These are phyloP conservation scores for Ardeotis arabs DNA, from an alignment of 2,113 vertebrate species.

Conservation along the genomic window DNA sequence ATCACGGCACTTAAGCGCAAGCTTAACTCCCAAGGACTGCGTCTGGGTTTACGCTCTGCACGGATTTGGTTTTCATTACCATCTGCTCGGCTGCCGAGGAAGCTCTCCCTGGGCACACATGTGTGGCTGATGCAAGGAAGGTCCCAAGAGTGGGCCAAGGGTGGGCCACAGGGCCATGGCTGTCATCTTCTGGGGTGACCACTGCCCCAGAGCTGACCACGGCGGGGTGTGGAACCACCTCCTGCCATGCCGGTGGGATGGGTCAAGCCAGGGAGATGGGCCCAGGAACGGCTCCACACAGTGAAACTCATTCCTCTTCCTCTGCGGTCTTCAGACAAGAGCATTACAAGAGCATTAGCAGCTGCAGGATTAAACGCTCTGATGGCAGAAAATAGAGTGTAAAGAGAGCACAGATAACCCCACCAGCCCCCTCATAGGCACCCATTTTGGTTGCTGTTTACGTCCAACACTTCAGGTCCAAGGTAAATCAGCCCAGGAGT, in stretches of 20 bases:
- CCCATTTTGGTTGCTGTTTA: conserved; percentile 62
- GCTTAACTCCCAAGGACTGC: not conserved
- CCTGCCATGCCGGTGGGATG: not conserved
- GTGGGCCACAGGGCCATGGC: not conserved
- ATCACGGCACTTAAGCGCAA: not conserved
- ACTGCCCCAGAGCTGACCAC: not conserved
- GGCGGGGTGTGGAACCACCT: not conserved
- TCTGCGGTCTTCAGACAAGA: not conserved
- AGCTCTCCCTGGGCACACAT: not conserved
- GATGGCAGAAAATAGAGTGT: conserved; percentile 59
- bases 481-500: conserved; percentile 58
- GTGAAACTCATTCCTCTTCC: not conserved
- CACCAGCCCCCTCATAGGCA: conserved; percentile 32
- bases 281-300: not conserved
- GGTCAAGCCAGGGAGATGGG: not conserved
- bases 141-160: not conserved
- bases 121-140: rapidly evolving
- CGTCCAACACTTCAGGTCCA: conserved; percentile 34
- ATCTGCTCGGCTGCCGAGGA: not conserved
- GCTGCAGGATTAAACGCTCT: conserved; percentile 53
- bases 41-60: not conserved
- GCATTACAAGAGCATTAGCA: conserved; percentile 55
- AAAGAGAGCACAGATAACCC: conserved; percentile 63
- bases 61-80: not conserved
- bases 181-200: not conserved